Conservation (phyloP, 1,140 invertebrate genomes). For the Drosophila subpulchrella region DNA sequence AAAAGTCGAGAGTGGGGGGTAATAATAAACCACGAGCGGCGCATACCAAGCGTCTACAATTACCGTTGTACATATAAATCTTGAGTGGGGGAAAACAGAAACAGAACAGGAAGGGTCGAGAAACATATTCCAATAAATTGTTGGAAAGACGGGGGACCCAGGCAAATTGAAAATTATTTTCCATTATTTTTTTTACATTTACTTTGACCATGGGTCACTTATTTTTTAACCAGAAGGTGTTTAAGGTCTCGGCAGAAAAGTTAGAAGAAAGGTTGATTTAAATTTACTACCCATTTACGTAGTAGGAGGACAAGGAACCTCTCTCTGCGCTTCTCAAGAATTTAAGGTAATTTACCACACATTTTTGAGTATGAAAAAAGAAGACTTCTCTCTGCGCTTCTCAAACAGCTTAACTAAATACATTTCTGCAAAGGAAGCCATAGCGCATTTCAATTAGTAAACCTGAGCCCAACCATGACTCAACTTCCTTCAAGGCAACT, state of each 20-base stretch:
- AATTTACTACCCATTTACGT: slow-evolving; percentile 36
- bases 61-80: slow-evolving; percentile 52
- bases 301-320: neutral
- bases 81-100: slow-evolving; percentile 14
- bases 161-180: slow-evolving; percentile 77
- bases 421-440: neutral
- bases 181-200: slow-evolving; percentile 50
- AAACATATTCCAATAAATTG: slow-evolving; percentile 49
- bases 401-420: neutral
- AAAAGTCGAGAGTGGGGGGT: slow-evolving; percentile 23
- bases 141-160: neutral
- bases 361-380: neutral
- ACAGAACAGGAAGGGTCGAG: slow-evolving; percentile 23
- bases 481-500: slow-evolving; percentile 29
- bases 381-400: neutral
- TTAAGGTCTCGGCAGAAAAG: slow-evolving; percentile 33
- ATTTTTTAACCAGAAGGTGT: slow-evolving; percentile 18
- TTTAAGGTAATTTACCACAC: neutral
- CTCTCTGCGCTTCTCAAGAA: neutral
- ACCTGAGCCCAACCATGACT: slow-evolving; percentile 19
- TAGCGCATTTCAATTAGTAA: slow-evolving; percentile 1
- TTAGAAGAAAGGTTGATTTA: slow-evolving; percentile 51
- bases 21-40: slow-evolving; percentile 74
- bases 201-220: slow-evolving; percentile 31
- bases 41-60: slow-evolving; percentile 78